These are phyloP conservation scores for Parauchenoglanis ngamensis DNA, from an alignment of 2,797 vertebrate genomes.

Conservation along the genomic window DNA sequence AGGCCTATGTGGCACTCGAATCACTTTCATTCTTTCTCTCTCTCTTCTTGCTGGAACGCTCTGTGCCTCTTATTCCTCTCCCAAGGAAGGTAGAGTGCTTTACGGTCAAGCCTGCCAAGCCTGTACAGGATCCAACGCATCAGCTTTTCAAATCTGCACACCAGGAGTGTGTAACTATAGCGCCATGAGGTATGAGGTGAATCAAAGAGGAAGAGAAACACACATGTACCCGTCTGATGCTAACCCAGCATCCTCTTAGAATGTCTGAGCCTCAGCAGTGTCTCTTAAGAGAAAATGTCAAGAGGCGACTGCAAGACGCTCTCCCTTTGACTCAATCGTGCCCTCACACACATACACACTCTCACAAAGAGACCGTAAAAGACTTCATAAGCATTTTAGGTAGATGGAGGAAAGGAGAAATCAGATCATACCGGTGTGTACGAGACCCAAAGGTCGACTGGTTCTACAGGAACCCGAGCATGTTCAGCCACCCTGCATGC, in stretches of 20 bases:
- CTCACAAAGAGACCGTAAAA: background rate
- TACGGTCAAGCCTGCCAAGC: constrained; percentile 71
- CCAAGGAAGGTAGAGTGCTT: constrained; percentile 73
- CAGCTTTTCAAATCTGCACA: constrained; percentile 73
- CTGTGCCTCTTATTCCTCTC: constrained; percentile 72
- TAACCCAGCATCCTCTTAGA: constrained; percentile 33
- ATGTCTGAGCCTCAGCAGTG: constrained; percentile 33
- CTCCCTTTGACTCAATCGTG: background rate
- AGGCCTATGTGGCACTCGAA: background rate
- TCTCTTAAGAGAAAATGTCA: constrained; percentile 44
- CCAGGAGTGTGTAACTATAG: constrained; percentile 66
- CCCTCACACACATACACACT: constrained; percentile 19
- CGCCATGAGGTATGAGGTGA: constrained; percentile 68
- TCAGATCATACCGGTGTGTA: background rate
- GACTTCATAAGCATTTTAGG: background rate
- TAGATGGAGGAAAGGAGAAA: background rate
- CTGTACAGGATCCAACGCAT: constrained; percentile 72
- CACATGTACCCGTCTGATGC: constrained; percentile 31
- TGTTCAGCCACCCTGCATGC: background rate
- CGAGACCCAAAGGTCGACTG: background rate
- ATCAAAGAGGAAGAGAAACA: constrained; percentile 52
- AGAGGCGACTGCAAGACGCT: constrained; percentile 5
- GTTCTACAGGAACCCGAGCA: background rate
- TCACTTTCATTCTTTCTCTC: constrained; percentile 21
- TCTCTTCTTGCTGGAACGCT: constrained; percentile 57